phyloP scores from a whole-genome alignment of 2,797 vertebrate species.

The Acanthiza pusilla region DNA sequence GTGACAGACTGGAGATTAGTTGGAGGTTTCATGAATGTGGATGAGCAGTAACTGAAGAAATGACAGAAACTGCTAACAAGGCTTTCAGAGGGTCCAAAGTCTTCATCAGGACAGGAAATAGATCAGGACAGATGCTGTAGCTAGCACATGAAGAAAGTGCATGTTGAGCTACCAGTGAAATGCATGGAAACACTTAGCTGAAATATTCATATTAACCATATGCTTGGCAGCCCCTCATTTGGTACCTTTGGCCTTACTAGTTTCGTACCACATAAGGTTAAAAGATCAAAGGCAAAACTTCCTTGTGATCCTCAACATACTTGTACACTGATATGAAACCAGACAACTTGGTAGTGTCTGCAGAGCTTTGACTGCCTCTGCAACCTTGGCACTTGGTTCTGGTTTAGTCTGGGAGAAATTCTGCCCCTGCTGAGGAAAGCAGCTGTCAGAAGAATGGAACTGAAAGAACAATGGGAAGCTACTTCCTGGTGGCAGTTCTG shows the following conservation, averaged over 20 bases:
- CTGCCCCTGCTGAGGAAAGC: neutral
- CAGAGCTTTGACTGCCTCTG: neutral
- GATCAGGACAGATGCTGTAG: neutral
- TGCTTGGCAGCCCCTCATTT: neutral
- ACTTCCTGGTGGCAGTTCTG: neutral
- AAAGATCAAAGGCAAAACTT: neutral
- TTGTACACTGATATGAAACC: neutral
- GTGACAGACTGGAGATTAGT: neutral
- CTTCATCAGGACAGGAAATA: neutral
- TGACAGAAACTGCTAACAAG: neutral
- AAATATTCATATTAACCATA: neutral
- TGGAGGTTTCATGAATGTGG: neutral
- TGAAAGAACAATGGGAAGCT: neutral
- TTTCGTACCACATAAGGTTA: neutral
- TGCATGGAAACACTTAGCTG: neutral
- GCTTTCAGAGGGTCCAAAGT: neutral
- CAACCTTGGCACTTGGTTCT: neutral
- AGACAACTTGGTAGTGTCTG: neutral
- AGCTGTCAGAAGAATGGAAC: neutral
- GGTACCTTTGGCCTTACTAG: neutral
- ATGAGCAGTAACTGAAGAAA: neutral
- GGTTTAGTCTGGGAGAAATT: neutral
- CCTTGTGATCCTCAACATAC: neutral
- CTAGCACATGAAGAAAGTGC: neutral
- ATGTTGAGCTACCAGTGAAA: neutral